A percentile compares a stretch with the other conserved stretches of the same genome.
Evolutionary conservation across 2,797 vertebrate species (phyloP).

Genomic region (Trichosurus vulpecula): DNA sequence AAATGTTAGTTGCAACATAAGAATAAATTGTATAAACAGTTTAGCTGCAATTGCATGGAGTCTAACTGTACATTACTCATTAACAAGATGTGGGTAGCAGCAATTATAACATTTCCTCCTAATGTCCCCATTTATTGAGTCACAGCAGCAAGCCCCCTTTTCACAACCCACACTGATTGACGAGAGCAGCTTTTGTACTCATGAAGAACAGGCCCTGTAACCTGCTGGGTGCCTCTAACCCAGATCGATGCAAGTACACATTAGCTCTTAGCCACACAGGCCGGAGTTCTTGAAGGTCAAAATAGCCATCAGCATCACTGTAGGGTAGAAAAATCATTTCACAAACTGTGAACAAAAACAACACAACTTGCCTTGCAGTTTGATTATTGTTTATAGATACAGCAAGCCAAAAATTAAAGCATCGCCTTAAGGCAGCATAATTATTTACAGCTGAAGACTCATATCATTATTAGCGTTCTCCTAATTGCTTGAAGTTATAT

Average conservation of each 20-base stretch:
- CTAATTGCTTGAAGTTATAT: conserved; percentile 99
- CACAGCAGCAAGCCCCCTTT: conserved; percentile 88
- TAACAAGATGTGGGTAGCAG: conserved; percentile 91
- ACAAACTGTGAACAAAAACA: conserved; percentile 91
- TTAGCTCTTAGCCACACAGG: conserved; percentile 88
- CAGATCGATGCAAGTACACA: conserved; percentile 91
- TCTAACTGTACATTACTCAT: conserved; percentile 92
- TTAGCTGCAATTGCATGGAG: conserved; percentile 89
- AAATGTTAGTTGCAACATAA: conserved; percentile 91
- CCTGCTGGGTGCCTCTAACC: conserved; percentile 86
- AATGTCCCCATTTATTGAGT: conserved; percentile 91
- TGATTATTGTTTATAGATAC: conserved; percentile 99
- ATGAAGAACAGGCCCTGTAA: conserved; percentile 83
- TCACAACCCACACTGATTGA: conserved; percentile 86
- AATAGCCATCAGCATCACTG: conserved; percentile 93
- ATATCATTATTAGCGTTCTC: conserved; percentile 99
- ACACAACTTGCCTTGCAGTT: conserved; percentile 95
- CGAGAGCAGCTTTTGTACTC: conserved; percentile 85
- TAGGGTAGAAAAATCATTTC: conserved; percentile 92
- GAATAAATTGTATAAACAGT: conserved; percentile 91
- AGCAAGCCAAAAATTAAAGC: conserved; percentile 98
- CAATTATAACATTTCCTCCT: conserved; percentile 90
- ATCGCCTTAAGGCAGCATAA: conserved; percentile 97
- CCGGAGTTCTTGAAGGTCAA: conserved; percentile 94
- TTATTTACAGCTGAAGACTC: conserved; percentile 99